Percentiles rank a stretch among this genome's conserved stretches.
These are phyloP conservation scores for Ophion ventricosus DNA, from an alignment of 2,888 invertebrate species.

Conservation along the genomic window DNA sequence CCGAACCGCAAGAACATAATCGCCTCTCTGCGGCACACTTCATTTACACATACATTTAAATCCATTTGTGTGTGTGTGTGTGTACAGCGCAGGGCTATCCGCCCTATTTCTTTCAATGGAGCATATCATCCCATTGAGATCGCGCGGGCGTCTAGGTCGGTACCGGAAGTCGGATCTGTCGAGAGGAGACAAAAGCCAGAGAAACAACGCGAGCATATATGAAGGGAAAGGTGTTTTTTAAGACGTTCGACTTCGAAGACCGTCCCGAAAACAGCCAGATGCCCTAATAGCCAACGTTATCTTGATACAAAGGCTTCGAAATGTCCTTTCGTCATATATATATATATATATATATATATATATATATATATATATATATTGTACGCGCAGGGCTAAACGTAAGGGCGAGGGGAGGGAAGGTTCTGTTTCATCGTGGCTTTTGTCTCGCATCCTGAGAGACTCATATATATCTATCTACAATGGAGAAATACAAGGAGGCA, in stretches of 20 bases:
- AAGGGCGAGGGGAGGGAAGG: constrained; percentile 69
- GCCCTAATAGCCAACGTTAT: background rate
- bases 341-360: constrained; percentile 2
- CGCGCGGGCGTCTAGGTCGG: constrained; percentile 75
- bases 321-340: constrained; percentile 3
- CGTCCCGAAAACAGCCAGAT: background rate
- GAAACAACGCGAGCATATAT: constrained; percentile 72
- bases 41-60: constrained; percentile 6
- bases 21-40: constrained; percentile 58
- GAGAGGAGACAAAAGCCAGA: constrained; percentile 80
- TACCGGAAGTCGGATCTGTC: constrained; percentile 83
- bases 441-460: constrained; percentile 83
- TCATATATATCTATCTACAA: constrained; percentile 28
- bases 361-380: constrained; percentile 1
- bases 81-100: constrained; percentile 66
- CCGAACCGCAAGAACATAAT: constrained; percentile 77
- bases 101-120: constrained; percentile 75
- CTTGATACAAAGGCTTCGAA: background rate
- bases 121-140: constrained; percentile 81
- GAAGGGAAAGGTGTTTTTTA: too few species aligned
- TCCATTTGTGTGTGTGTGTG: background rate
- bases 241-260: background rate
- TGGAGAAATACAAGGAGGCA: constrained; percentile 77
- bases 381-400: constrained; percentile 39
- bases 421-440: constrained; percentile 83